These are phyloP conservation scores for Rhynchopsitta pachyrhyncha DNA, from an alignment of 2,113 vertebrate genomes.

Conservation along the genomic window DNA sequence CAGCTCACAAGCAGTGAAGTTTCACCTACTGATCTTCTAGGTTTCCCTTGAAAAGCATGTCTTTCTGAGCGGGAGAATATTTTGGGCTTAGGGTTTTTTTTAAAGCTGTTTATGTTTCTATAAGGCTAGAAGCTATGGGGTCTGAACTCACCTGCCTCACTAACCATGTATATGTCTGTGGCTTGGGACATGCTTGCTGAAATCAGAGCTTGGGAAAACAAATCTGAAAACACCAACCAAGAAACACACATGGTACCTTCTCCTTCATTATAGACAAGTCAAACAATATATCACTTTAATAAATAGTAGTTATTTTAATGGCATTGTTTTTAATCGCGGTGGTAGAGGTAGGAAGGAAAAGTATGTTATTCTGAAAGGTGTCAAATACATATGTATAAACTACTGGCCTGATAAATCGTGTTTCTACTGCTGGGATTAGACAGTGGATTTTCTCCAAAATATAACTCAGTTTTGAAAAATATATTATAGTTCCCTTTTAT, in stretches of 20 bases:
- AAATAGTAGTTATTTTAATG: neutral
- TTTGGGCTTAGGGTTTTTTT: rapidly evolving
- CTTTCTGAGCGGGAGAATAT: neutral
- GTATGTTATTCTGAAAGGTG: neutral
- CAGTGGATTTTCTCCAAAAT: slow-evolving; percentile 20
- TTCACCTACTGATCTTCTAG: neutral
- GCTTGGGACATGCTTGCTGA: rapidly evolving
- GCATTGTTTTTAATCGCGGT: neutral
- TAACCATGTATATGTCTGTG: neutral
- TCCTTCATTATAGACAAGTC: neutral
- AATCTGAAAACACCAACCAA: neutral
- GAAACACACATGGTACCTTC: neutral
- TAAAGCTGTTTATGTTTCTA: neutral
- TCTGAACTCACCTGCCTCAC: neutral
- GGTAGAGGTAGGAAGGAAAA: neutral
- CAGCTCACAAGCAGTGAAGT: neutral
- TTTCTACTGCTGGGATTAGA: neutral
- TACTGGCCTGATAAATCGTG: neutral
- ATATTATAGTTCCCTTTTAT: neutral
- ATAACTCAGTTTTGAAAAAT: neutral
- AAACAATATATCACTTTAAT: neutral
- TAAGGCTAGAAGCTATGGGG: neutral
- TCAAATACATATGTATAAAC: neutral
- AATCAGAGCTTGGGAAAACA: neutral
- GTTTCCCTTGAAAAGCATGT: neutral